These are phyloP conservation scores for Podarcis lilfordi DNA, from an alignment of 2,797 vertebrate genomes.

Conservation along the genomic window DNA sequence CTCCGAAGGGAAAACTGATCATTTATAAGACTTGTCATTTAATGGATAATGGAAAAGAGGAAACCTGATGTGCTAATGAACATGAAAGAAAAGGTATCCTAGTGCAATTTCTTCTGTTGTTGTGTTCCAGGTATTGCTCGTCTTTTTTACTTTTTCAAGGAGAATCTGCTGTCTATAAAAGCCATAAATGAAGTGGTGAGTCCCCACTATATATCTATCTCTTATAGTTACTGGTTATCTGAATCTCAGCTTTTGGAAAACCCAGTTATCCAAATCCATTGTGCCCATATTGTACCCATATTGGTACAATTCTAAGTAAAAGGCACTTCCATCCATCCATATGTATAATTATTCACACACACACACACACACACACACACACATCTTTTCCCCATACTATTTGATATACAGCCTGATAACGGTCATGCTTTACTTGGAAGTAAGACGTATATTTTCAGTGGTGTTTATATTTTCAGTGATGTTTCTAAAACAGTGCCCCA, in stretches of 20 bases:
- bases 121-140: slow-evolving; percentile 81
- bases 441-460: neutral
- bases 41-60: neutral
- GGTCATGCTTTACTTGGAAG: neutral
- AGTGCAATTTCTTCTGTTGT: slow-evolving; percentile 9
- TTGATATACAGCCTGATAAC: neutral
- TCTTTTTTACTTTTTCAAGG: slow-evolving; percentile 80
- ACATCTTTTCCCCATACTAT: neutral
- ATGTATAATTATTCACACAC: too few relatives aligned
- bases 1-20: neutral
- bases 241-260: neutral
- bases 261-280: neutral
- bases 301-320: neutral
- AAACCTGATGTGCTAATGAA: neutral
- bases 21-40: neutral
- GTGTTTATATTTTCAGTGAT: neutral
- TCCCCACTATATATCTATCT: slow-evolving; percentile 14
- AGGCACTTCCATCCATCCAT: neutral
- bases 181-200: slow-evolving; percentile 85
- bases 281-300: neutral
- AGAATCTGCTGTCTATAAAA: slow-evolving; percentile 79
- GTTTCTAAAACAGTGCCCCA: neutral
- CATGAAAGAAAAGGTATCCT: neutral
- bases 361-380: too few relatives aligned
- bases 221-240: neutral